A percentile compares a stretch with the other conserved stretches of the same genome.
Evolutionary conservation across 2,797 vertebrate genomes (phyloP).

Genomic region (Melanotaenia boesemani): DNA sequence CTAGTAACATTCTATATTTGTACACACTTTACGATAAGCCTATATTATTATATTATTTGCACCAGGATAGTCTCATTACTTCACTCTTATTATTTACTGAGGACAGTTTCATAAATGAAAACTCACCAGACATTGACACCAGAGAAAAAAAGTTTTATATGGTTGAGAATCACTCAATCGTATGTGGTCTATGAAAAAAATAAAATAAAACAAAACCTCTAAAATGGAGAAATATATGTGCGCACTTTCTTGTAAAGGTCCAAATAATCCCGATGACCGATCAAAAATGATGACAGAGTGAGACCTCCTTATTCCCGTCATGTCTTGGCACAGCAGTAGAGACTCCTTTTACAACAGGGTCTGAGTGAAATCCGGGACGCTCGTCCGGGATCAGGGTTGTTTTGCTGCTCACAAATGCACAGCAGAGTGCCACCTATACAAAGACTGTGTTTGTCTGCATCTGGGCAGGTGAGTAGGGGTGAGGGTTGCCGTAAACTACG

Average conservation of each 20-base stretch:
- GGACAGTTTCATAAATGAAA: neutral
- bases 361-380: conserved; percentile 62
- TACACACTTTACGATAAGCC: neutral
- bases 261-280: neutral
- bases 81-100: neutral
- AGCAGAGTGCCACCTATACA: conserved; percentile 10
- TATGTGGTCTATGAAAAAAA: neutral
- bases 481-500: neutral
- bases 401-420: conserved; percentile 61
- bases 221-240: neutral
- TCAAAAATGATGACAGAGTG: conserved; percentile 47
- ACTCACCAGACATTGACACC: neutral
- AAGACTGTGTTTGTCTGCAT: conserved; percentile 48
- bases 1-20: neutral
- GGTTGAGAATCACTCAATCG: neutral
- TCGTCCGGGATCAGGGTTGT: conserved; percentile 75
- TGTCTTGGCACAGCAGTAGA: conserved; percentile 50
- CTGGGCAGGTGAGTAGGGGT: conserved; percentile 5
- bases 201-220: neutral
- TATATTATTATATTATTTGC: neutral
- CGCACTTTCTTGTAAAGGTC: fast-evolving
- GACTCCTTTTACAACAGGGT: conserved; percentile 65
- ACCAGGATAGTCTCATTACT: neutral
- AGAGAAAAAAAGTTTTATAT: neutral
- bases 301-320: conserved; percentile 15